Percentiles rank a stretch among this genome's conserved stretches.
These are phyloP conservation scores for Unio pictorum DNA, from an alignment of 2,888 invertebrate genomes.

Conservation along the genomic window DNA sequence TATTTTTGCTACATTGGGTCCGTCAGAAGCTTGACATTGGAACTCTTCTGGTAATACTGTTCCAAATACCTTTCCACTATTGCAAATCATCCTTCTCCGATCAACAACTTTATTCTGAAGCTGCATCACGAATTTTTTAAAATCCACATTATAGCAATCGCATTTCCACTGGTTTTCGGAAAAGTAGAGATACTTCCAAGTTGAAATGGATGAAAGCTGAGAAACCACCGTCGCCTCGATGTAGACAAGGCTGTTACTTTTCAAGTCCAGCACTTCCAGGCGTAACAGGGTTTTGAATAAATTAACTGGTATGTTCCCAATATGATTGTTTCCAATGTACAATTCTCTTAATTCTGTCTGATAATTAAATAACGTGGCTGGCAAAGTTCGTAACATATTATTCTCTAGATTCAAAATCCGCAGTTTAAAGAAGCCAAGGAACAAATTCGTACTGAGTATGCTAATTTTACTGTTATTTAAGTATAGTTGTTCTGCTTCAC, in stretches of 20 bases:
- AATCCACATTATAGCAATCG: conserved; percentile 29
- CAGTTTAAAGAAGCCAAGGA: conserved; percentile 7
- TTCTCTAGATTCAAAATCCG: conserved; percentile 3
- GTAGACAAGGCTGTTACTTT: conserved; percentile 23
- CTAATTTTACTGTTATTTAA: conserved; percentile 13
- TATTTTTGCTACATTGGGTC: conserved; percentile 6
- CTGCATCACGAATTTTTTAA: conserved; percentile 31
- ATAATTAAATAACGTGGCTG: conserved; percentile 11
- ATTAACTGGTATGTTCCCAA: conserved; percentile 14
- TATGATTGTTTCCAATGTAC: conserved; percentile 22
- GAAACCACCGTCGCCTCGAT: conserved; percentile 10
- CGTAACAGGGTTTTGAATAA: conserved; percentile 19
- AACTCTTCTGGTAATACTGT: conserved; percentile 19
- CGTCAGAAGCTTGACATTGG: conserved; percentile 6
- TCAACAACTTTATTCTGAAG: conserved; percentile 31
- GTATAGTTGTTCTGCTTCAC: too few species aligned
- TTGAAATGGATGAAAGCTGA: conserved; percentile 15
- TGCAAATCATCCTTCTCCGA: conserved; percentile 20
- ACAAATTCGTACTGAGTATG: conserved; percentile 9
- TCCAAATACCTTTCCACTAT: conserved; percentile 17
- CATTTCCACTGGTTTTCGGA: conserved; percentile 33
- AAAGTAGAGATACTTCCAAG: conserved; percentile 19
- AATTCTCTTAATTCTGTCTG: conserved; percentile 13
- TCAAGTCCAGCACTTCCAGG: conserved; percentile 31
- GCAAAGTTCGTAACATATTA: too few species aligned